These are phyloP conservation scores for Mus spretus DNA, from an alignment of 2,797 vertebrate genomes.

Conservation along the genomic window DNA sequence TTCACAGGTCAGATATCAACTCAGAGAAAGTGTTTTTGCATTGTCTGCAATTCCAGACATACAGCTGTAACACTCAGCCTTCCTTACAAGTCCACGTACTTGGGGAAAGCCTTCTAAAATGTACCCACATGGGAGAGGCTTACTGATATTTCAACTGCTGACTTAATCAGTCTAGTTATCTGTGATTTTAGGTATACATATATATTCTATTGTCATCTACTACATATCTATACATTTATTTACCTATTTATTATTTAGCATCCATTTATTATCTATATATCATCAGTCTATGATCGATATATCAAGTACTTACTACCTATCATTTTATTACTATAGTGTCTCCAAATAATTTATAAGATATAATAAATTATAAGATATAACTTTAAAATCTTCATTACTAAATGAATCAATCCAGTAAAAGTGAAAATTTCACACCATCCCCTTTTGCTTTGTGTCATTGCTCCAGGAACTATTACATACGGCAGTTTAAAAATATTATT, in stretches of 20 bases:
- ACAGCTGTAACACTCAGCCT: not conserved
- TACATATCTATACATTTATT: not conserved
- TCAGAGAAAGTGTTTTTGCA: not conserved
- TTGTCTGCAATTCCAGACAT: not conserved
- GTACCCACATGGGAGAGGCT: not conserved
- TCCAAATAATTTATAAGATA: constrained; percentile 44
- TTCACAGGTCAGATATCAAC: not conserved
- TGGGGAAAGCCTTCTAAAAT: not conserved
- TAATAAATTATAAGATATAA: not conserved
- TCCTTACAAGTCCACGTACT: constrained; percentile 4
- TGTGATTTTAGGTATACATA: not conserved
- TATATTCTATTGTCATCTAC: not conserved
- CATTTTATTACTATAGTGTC: constrained; percentile 30
- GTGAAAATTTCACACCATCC: constrained; percentile 15
- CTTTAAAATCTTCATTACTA: not conserved
- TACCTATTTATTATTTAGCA: not conserved
- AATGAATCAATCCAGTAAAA: constrained; percentile 47
- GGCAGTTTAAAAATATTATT: constrained; percentile 29
- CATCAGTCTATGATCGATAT: not conserved
- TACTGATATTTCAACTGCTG: not conserved
- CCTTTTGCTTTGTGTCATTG: not conserved
- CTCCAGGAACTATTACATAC: not conserved
- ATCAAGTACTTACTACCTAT: not conserved
- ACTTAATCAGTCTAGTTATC: not conserved
- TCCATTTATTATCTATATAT: not conserved